These are phyloP conservation scores for Diadophis punctatus DNA, from an alignment of 2,113 vertebrate species.

Conservation along the genomic window DNA sequence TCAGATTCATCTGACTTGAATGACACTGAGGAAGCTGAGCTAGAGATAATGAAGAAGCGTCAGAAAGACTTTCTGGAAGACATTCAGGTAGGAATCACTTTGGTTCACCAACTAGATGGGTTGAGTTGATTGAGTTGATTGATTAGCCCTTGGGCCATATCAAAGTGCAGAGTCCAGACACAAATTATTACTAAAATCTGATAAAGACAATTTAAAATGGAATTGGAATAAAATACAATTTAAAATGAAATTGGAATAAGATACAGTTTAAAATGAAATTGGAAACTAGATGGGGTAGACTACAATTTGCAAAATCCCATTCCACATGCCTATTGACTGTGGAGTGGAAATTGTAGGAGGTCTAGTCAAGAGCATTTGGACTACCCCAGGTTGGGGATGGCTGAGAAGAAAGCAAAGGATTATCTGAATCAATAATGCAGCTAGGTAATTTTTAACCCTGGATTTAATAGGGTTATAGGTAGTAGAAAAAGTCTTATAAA, in stretches of 20 bases:
- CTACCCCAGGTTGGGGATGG: not conserved
- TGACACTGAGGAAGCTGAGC: conserved; percentile 76
- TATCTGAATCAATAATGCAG: not conserved
- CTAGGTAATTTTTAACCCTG: not conserved
- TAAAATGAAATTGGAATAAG: too few relatives aligned
- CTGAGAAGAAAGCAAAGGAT: not conserved
- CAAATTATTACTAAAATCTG: too few relatives aligned
- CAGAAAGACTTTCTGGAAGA: conserved; percentile 84
- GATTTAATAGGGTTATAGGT: not conserved
- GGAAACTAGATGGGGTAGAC: not conserved
- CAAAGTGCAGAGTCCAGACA: too few relatives aligned
- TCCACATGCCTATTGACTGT: not conserved
- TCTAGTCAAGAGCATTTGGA: not conserved
- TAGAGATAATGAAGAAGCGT: conserved; percentile 79
- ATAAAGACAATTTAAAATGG: too few relatives aligned
- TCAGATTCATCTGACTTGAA: conserved; percentile 76
- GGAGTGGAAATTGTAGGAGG: not conserved
- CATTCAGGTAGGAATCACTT: conserved; percentile 75
- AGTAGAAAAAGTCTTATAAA: not conserved
- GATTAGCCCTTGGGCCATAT: too few relatives aligned
- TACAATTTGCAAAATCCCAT: not conserved
- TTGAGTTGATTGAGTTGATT: too few relatives aligned
- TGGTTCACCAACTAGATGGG: not conserved
- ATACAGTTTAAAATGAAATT: too few relatives aligned
- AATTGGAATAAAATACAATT: too few relatives aligned